Conservation (phyloP, 2,888 invertebrate genomes). For the Lithophane leautieri region DNA sequence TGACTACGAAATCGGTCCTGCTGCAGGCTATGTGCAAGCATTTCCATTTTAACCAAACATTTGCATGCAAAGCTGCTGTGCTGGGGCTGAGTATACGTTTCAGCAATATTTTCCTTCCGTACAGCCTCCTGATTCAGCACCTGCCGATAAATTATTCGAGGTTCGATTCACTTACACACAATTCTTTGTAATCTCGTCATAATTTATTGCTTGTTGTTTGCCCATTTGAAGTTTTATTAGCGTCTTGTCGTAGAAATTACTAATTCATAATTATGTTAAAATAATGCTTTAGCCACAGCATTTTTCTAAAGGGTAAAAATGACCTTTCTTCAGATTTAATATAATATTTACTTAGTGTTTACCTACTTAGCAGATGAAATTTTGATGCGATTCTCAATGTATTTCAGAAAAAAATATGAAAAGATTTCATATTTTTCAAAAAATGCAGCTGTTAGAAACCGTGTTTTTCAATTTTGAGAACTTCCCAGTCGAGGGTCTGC, state of each 20-base stretch:
- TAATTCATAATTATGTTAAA: neutral
- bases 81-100: neutral
- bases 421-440: neutral
- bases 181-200: neutral
- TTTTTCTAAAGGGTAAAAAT: neutral
- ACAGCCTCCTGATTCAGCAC: slow-evolving; percentile 1
- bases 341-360: neutral
- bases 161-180: neutral
- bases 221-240: too few relatives aligned
- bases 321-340: neutral
- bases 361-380: too few relatives aligned
- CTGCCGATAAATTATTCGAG: slow-evolving; percentile 19
- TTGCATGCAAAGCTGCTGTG: slow-evolving; percentile 41
- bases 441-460: neutral
- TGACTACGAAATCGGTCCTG: slow-evolving; percentile 3
- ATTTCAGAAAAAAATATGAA: neutral
- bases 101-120: slow-evolving; percentile 26
- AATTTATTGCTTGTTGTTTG: neutral
- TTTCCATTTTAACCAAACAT: slow-evolving; percentile 50
- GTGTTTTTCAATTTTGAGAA: neutral
- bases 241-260: rapidly evolving
- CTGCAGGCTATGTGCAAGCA: slow-evolving; percentile 30
- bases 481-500: neutral
- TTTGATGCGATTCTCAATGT: neutral
- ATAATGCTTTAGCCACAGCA: neutral